These are phyloP conservation scores for Molossus molossus DNA, from an alignment of 2,797 vertebrate species.

Conservation along the genomic window DNA sequence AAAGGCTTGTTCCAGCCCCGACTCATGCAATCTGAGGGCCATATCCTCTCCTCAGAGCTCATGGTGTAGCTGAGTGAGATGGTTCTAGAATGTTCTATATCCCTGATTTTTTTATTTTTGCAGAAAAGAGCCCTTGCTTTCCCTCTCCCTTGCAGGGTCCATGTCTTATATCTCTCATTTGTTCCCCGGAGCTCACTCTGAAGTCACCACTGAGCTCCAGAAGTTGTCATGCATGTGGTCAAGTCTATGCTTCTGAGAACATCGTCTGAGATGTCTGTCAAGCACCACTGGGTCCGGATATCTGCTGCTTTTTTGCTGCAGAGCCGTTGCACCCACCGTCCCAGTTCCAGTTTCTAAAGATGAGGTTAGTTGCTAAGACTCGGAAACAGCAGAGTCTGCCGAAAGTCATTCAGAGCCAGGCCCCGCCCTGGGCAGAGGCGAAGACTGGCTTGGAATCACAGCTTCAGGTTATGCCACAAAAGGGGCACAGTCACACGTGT, in stretches of 20 bases:
- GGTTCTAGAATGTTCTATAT: background rate
- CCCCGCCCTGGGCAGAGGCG: background rate
- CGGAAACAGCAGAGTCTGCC: background rate
- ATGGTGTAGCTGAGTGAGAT: background rate
- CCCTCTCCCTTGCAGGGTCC: fast-evolving
- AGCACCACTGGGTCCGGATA: background rate
- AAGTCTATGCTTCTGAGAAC: background rate
- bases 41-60: background rate
- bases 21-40: background rate
- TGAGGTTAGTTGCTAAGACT: conserved; percentile 48
- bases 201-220: background rate
- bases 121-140: background rate
- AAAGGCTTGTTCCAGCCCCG: background rate
- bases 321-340: background rate
- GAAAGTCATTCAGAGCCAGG: background rate
- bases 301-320: conserved; percentile 13
- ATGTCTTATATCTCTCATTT: background rate
- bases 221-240: background rate
- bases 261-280: conserved; percentile 14
- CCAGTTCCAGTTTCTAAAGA: background rate
- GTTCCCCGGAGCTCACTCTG: background rate
- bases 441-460: background rate
- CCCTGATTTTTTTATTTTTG: conserved; percentile 21
- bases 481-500: background rate
- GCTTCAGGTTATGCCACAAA: background rate